A percentile compares a stretch with the other conserved stretches of the same genome.
Evolutionary conservation across 2,797 vertebrate species (phyloP).

Genomic region (Hipposideros larvatus): DNA sequence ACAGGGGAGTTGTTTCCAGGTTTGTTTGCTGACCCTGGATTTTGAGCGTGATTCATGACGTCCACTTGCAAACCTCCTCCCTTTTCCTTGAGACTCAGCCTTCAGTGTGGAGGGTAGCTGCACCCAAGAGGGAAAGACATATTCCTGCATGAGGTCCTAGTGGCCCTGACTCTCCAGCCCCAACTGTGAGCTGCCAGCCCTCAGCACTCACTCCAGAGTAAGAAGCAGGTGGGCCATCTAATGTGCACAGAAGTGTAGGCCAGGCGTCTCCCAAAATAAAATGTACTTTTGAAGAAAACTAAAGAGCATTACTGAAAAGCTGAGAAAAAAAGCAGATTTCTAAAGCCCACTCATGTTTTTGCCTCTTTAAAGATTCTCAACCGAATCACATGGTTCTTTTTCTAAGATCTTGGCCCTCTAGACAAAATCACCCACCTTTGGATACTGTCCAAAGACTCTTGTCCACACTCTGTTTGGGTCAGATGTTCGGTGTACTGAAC

Average conservation of each 20-base stretch:
- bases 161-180: background rate
- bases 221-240: background rate
- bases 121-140: background rate
- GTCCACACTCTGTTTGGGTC: background rate
- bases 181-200: background rate
- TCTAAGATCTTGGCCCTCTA: background rate
- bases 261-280: background rate
- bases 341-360: background rate
- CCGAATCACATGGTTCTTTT: conserved; percentile 30
- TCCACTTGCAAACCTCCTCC: background rate
- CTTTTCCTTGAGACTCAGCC: background rate
- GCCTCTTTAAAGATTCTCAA: conserved; percentile 19
- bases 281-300: background rate
- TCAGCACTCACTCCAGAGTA: background rate
- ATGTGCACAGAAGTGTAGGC: background rate
- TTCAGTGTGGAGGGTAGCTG: background rate
- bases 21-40: background rate
- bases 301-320: background rate
- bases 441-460: background rate
- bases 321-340: conserved; percentile 15
- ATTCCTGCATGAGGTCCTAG: background rate
- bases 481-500: conserved; percentile 1
- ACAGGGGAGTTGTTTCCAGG: background rate
- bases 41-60: background rate
- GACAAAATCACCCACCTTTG: background rate